Base-by-base conservation (phyloP, 2,113 vertebrate species). In the Piaya cayana region DNA sequence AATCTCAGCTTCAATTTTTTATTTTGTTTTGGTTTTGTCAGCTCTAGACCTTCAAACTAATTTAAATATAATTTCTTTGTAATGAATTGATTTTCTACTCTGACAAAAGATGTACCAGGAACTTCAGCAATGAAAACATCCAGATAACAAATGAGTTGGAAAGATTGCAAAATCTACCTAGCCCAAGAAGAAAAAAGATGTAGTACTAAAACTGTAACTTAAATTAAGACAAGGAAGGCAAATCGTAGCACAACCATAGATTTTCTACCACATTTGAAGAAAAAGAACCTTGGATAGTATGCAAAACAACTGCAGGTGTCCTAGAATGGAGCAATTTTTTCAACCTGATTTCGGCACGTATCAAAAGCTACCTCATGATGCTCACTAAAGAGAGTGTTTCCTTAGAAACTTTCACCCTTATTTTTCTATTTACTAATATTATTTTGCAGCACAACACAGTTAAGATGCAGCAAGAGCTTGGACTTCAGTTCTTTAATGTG, bases 1-100 rank as follows among this genome's bases (percentile, higher is more conserved):
- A 82, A 84, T 58, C 85, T 93, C 32, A 63, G 39, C 32, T 85
- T 85, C 34, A 49, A 23, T 4, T 58, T 65, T 69, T 56, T 42
- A 8, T 74, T 77, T 63, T 50, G 11, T 6, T 59, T 37, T 94
- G 30, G 11, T 75, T 95, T 85, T 93, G 13, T 58, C 58, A 56
- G 53, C 68, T 95, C 79, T 79, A 91, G 55, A 68, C 13, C n/a
- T 80, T 91, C 53, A 90, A 86, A 93, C 92, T 42, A 81, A 82
- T 79, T 93, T 82, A 74, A 95, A 77, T 58, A 58, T 63, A 13
- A 91, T 68, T 92, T 86, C 5, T 34, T 91, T 75, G 18, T 32
- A 72, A 30, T 74, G 11, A 93, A 76, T 90, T 88, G n/a, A 88
- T 95, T 83, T 88, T 90, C 30, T 85, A 2, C 30, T 75, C 20